Percentiles rank a stretch among this genome's conserved stretches.
Conservation (phyloP, 1,140 invertebrate genomes). For the Zaprionus nigranus region DNA sequence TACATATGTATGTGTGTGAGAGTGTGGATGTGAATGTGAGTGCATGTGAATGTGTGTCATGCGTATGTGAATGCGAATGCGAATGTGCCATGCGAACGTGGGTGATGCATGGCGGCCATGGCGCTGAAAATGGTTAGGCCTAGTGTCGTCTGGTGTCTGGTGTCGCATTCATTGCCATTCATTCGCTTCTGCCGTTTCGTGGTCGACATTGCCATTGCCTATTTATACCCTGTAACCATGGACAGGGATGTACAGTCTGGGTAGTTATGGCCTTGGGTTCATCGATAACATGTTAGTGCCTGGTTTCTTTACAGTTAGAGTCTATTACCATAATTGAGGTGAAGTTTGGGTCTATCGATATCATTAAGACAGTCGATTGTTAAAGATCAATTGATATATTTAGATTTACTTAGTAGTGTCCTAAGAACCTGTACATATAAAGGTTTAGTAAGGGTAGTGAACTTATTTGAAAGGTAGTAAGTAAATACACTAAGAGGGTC, state of each 20-base stretch:
- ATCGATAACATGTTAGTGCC: too few species aligned
- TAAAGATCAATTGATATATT: background rate
- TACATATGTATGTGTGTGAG: background rate
- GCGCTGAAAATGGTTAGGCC: conserved; percentile 71
- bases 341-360: too few species aligned
- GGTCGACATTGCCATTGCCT: conserved; percentile 50
- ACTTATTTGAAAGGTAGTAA: too few species aligned
- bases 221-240: conserved; percentile 20
- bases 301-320: too few species aligned
- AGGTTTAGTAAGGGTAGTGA: too few species aligned
- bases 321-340: too few species aligned
- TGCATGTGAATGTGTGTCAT: conserved; percentile 36
- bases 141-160: conserved; percentile 51
- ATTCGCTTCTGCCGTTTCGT: conserved; percentile 74
- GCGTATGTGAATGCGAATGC: conserved; percentile 20
- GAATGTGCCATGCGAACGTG: conserved; percentile 25
- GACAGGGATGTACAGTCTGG: background rate
- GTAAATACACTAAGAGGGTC: too few species aligned
- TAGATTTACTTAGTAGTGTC: too few species aligned
- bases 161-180: conserved; percentile 81
- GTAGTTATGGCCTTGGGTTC: background rate
- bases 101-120: conserved; percentile 69
- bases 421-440: too few species aligned
- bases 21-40: conserved; percentile 15
- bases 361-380: too few species aligned